Conservation (phyloP, 2,113 vertebrate species). For the Genyomyrus donnyi region DNA sequence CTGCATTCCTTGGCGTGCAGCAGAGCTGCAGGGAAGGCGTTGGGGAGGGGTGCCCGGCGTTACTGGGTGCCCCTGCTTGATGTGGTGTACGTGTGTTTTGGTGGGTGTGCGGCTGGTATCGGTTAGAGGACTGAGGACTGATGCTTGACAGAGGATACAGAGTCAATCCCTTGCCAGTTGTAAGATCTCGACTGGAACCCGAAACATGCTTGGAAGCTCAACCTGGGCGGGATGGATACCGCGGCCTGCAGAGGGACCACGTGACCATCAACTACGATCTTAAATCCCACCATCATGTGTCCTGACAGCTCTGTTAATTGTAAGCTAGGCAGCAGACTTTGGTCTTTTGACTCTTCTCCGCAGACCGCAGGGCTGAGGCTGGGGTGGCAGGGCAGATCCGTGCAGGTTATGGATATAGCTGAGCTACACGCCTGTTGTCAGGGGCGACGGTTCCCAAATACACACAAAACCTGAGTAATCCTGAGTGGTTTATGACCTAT, state of each 20-base stretch:
- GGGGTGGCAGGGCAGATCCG: background rate
- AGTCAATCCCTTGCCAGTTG: background rate
- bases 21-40: background rate
- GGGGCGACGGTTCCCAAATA: background rate
- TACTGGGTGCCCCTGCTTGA: background rate
- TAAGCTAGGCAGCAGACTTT: slow-evolving; percentile 51
- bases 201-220: slow-evolving; percentile 11
- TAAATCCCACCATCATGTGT: slow-evolving; percentile 39
- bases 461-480: background rate
- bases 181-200: background rate
- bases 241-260: slow-evolving; percentile 31
- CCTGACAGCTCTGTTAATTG: slow-evolving; percentile 63
- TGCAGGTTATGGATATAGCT: background rate
- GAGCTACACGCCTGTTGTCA: background rate
- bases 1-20: background rate
- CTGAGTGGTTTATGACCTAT: background rate
- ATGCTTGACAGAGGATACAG: background rate
- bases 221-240: slow-evolving; percentile 30
- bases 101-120: background rate
- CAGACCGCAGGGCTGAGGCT: background rate
- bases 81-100: background rate
- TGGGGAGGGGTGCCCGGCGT: background rate
- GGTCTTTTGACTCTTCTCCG: background rate
- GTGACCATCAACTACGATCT: slow-evolving; percentile 27
- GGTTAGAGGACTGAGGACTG: background rate